Base-by-base conservation (phyloP, 2,797 vertebrate genomes). In the Melanotaenia trifasciata region DNA sequence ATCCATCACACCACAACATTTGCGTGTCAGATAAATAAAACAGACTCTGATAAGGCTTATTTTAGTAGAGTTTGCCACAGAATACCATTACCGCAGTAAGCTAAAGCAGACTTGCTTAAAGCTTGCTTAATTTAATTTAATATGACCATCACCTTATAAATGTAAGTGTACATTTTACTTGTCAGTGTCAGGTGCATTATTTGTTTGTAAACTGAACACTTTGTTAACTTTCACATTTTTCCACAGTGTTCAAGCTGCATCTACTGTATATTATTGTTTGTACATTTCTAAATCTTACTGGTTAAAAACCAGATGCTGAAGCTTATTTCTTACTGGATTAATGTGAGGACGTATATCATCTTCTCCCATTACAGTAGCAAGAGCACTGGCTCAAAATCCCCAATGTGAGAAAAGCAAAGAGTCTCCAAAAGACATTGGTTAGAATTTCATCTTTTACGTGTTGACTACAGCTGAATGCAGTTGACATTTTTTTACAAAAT, bases 141-240 rank as follows among this genome's bases (percentile, higher is more conserved):
- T 82, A 79, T 67, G 79, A 94, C 92, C 94, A 90, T 93, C 94
- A 95, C 94, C 92, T 75, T 81, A 82, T 82, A 95, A 95, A 83
- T 64, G 60, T 82, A 70, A 76, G 77, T 81, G 74, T 89, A 54
- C 74, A 86, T 90, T 90, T 87, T 79, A 83, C 72, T 81, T 78
- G 75, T 88, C 54, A 58, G 62, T 86, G 80, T 87, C 81, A 62
- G 58, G 70, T 53, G 54, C 68, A 86, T 84, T 84, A 77, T 79
- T 91, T 85, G 83, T 88, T 87, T 80, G 66, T 75, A 73, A 74
- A 76, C 67, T 76, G 51, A 86, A 73, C 83, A 77, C 69, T 85
- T 84, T 75, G 51, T 90, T 89, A 62, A 71, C 54, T 67, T 71
- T 86, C 76, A 84, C 76, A 13, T 80, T 79, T 81, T 79, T 75